These are phyloP conservation scores for Drosophila santomea DNA, from an alignment of 1,140 invertebrate species.

Conservation along the genomic window DNA sequence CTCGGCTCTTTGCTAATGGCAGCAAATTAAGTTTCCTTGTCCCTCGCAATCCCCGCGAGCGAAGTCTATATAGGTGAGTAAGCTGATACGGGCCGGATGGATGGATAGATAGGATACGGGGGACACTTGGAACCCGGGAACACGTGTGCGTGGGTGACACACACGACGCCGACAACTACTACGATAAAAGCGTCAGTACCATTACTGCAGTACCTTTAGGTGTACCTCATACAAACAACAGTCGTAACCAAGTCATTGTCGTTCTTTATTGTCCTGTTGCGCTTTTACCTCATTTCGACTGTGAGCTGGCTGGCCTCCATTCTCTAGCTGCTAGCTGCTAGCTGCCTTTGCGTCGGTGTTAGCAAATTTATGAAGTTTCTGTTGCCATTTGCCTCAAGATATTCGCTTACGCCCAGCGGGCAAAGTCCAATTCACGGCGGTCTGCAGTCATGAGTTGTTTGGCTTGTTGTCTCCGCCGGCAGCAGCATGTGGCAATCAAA, in stretches of 20 bases:
- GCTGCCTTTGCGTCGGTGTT: constrained; percentile 45
- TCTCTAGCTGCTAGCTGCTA: constrained; percentile 8
- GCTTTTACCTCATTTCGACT: constrained; percentile 49
- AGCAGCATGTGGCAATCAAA: constrained; percentile 35
- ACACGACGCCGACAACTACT: constrained; percentile 32
- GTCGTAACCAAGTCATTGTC: constrained; percentile 51
- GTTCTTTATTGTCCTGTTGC: constrained; percentile 61
- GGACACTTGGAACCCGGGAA: constrained; percentile 12
- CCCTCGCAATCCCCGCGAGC: background rate
- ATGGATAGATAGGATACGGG: constrained; percentile 1
- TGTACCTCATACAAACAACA: constrained; percentile 8
- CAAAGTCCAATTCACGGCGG: constrained; percentile 63
- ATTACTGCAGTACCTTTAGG: constrained; percentile 3
- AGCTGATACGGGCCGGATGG: constrained; percentile 37
- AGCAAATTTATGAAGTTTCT: constrained; percentile 61
- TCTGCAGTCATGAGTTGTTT: constrained; percentile 45
- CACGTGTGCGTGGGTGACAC: constrained; percentile 62
- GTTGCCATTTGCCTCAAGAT: constrained; percentile 25
- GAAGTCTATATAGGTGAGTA: constrained; percentile 41
- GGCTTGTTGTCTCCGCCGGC: constrained; percentile 18
- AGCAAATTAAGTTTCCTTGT: constrained; percentile 51
- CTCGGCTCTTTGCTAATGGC: constrained; percentile 41
- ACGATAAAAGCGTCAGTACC: background rate
- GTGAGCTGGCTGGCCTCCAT: constrained; percentile 31
- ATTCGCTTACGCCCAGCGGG: constrained; percentile 47